Percentiles rank a stretch among this genome's conserved stretches.
phyloP scores from a whole-genome alignment of 1,140 invertebrate genomes.

The Ditylenchus dipsaci region DNA sequence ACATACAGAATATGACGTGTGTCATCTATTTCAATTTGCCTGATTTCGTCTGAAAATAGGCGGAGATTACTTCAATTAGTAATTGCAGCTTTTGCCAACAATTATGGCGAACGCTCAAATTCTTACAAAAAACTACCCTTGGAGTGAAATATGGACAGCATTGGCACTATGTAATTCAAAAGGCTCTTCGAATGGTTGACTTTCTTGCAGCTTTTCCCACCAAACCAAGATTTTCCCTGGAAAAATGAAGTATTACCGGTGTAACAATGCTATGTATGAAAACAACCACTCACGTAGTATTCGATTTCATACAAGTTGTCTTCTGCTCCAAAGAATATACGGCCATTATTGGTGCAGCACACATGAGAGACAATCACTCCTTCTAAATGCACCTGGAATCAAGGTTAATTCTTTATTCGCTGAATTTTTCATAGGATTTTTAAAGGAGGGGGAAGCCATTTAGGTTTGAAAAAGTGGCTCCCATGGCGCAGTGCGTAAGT shows the following conservation, averaged over 20 bases:
- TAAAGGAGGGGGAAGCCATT: too few relatives aligned
- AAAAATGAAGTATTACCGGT: conserved; percentile 8
- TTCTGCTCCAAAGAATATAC: conserved; percentile 92
- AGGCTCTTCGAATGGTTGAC: conserved; percentile 68
- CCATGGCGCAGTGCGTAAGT: too few relatives aligned
- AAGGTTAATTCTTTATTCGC: too few relatives aligned
- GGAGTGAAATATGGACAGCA: conserved; percentile 82
- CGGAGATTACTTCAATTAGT: not conserved
- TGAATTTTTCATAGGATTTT: too few relatives aligned
- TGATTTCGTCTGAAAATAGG: conserved; percentile 70
- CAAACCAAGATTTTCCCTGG: conserved; percentile 75
- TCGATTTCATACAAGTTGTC: conserved; percentile 88
- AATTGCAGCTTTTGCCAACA: not conserved
- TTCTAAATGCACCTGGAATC: conserved; percentile 72
- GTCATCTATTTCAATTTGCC: conserved; percentile 84
- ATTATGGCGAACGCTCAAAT: not conserved
- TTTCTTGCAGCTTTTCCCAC: conserved; percentile 66
- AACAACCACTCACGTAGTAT: conserved; percentile 71
- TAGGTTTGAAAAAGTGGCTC: too few relatives aligned
- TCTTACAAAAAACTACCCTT: conserved; percentile 30
- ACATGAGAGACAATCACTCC: conserved; percentile 79
- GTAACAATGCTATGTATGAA: not conserved
- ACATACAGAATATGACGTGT: conserved; percentile 82
- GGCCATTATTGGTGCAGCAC: conserved; percentile 73
- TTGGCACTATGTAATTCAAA: conserved; percentile 61